These are phyloP conservation scores for Hyppa rectilinea DNA, from an alignment of 2,888 invertebrate species.

Conservation along the genomic window DNA sequence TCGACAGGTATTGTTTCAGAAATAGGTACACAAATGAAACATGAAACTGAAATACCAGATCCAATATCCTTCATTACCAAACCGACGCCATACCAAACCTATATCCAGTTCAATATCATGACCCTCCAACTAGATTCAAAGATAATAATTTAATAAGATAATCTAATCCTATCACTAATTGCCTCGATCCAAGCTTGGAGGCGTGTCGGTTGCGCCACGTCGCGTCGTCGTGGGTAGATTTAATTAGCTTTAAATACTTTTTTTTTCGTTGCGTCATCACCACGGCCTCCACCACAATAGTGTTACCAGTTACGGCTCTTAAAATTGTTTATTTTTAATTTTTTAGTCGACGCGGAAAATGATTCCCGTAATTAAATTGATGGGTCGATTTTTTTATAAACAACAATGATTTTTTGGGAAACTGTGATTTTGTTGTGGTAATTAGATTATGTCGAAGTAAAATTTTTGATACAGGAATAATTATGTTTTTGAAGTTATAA, in stretches of 20 bases:
- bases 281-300: conserved; percentile 65
- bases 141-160: conserved; percentile 60
- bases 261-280: conserved; percentile 84
- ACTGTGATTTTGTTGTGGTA: neutral
- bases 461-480: neutral
- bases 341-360: conserved; percentile 62
- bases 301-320: conserved; percentile 64
- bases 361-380: conserved; percentile 54
- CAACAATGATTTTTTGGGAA: conserved; percentile 21
- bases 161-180: conserved; percentile 82
- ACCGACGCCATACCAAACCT: conserved; percentile 12
- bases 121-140: conserved; percentile 48
- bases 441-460: neutral
- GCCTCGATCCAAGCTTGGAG: conserved; percentile 78
- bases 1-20: neutral
- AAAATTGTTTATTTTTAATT: conserved; percentile 63
- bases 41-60: neutral
- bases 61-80: conserved; percentile 14
- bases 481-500: too few relatives aligned
- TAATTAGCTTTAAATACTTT: conserved; percentile 88
- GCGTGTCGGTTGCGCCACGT: conserved; percentile 85
- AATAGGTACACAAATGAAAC: neutral
- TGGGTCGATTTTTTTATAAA: conserved; percentile 28
- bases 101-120: conserved; percentile 31
- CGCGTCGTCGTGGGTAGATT: conserved; percentile 83